A percentile compares a stretch with the other conserved stretches of the same genome.
phyloP scores from a whole-genome alignment of 2,888 invertebrate species.

The Hybos culiciformis region DNA sequence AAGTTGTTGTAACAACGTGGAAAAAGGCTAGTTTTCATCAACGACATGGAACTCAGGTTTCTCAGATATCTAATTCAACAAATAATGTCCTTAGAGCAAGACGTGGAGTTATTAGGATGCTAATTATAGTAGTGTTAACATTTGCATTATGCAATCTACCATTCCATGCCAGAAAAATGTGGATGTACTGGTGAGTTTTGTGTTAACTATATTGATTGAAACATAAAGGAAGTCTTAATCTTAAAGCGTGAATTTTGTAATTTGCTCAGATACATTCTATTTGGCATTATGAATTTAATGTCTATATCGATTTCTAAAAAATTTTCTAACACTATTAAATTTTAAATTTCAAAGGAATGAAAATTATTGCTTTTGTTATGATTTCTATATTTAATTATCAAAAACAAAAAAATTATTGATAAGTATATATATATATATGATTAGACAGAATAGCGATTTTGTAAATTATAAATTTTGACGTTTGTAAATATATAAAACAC shows the following conservation, averaged over 20 bases:
- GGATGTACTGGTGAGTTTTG: slow-evolving; percentile 60
- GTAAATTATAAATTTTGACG: background rate
- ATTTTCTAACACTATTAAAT: too few species aligned
- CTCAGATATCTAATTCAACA: slow-evolving; percentile 54
- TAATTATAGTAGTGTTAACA: slow-evolving; percentile 75
- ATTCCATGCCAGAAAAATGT: slow-evolving; percentile 75
- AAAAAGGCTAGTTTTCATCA: slow-evolving; percentile 33
- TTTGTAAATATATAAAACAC: background rate
- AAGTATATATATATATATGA: too few species aligned
- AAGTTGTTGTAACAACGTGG: slow-evolving; percentile 32
- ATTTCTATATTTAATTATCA: background rate
- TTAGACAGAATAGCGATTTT: too few species aligned
- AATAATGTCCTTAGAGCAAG: slow-evolving; percentile 66
- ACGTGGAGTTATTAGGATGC: slow-evolving; percentile 74
- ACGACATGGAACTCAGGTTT: slow-evolving; percentile 36
- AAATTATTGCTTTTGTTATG: background rate
- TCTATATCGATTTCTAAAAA: too few species aligned
- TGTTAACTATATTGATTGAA: too few species aligned
- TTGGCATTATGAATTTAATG: too few species aligned
- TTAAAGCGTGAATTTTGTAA: too few species aligned
- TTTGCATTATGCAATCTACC: slow-evolving; percentile 85
- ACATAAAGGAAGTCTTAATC: background rate
- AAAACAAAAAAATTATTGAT: too few species aligned
- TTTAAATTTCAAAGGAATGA: background rate
- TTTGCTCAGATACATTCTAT: too few species aligned